Percentiles rank a stretch among this genome's conserved stretches.
Evolutionary conservation across 2,113 vertebrate genomes (phyloP).

Genomic region (Abramis brama): DNA sequence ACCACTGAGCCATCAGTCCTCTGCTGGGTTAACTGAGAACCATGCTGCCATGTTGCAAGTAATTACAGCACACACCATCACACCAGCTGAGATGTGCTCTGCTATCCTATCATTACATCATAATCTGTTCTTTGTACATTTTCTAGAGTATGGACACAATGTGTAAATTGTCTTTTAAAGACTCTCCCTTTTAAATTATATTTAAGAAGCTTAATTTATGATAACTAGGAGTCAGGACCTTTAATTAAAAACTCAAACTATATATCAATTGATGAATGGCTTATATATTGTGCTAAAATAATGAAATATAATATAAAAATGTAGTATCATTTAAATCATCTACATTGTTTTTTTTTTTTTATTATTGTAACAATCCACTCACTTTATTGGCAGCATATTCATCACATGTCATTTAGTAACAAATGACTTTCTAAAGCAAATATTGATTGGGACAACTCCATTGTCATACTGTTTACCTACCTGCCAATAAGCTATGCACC

Average conservation of each 20-base stretch:
- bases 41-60: slow-evolving; percentile 41
- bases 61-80: slow-evolving; percentile 40
- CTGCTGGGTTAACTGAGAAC: slow-evolving; percentile 54
- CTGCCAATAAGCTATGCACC: slow-evolving; percentile 75
- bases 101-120: background rate
- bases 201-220: background rate
- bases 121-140: background rate
- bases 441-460: slow-evolving; percentile 74
- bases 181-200: background rate
- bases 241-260: background rate
- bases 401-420: slow-evolving; percentile 71
- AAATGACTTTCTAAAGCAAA: slow-evolving; percentile 72
- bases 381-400: slow-evolving; percentile 60
- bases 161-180: background rate
- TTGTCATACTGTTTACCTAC: slow-evolving; percentile 68
- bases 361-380: background rate
- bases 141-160: background rate
- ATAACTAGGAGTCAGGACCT: background rate
- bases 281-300: background rate
- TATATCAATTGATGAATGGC: background rate
- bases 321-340: background rate
- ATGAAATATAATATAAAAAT: too few relatives aligned
- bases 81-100: slow-evolving; percentile 28
- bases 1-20: slow-evolving; percentile 67
- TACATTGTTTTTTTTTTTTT: background rate